A percentile compares a stretch with the other conserved stretches of the same genome.
Conservation (phyloP, 2,113 vertebrate genomes). For the Sorex fumeus region DNA sequence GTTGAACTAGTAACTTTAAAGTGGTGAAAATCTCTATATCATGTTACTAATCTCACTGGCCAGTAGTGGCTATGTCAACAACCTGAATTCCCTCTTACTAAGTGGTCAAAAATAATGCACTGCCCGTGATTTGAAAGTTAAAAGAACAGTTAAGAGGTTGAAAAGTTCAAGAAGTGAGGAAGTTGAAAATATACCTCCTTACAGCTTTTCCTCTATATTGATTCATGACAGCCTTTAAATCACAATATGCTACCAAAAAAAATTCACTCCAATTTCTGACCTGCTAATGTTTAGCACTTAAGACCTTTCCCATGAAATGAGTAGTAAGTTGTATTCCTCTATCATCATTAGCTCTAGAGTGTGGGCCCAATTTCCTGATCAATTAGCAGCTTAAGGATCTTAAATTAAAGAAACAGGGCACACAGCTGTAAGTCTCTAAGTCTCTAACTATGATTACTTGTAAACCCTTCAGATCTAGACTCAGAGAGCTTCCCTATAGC, state of each 20-base stretch:
- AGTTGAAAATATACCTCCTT: constrained; percentile 60
- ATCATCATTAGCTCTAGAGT: constrained; percentile 40
- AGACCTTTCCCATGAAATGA: not conserved
- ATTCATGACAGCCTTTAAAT: constrained; percentile 71
- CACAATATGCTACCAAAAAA: constrained; percentile 58
- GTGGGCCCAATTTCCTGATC: constrained; percentile 76
- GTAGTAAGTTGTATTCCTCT: not conserved
- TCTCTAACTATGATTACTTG: constrained; percentile 69
- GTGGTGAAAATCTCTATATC: constrained; percentile 84
- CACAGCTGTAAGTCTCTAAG: constrained; percentile 67
- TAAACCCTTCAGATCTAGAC: constrained; percentile 82
- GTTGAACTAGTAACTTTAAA: constrained; percentile 78
- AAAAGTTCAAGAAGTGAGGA: constrained; percentile 74
- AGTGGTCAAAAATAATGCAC: constrained; percentile 70
- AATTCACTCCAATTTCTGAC: constrained; percentile 56
- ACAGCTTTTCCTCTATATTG: constrained; percentile 32
- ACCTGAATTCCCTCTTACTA: constrained; percentile 70
- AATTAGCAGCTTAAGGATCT: constrained; percentile 78
- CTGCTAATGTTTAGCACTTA: not conserved
- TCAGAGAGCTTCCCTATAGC: constrained; percentile 77
- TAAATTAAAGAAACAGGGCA: constrained; percentile 83
- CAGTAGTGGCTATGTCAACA: constrained; percentile 73
- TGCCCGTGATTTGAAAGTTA: constrained; percentile 53
- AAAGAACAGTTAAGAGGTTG: constrained; percentile 35
- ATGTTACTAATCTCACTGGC: constrained; percentile 68